A percentile compares a stretch with the other conserved stretches of the same genome.
Conservation (phyloP, 2,113 vertebrate genomes). For the Syngnathus floridae region DNA sequence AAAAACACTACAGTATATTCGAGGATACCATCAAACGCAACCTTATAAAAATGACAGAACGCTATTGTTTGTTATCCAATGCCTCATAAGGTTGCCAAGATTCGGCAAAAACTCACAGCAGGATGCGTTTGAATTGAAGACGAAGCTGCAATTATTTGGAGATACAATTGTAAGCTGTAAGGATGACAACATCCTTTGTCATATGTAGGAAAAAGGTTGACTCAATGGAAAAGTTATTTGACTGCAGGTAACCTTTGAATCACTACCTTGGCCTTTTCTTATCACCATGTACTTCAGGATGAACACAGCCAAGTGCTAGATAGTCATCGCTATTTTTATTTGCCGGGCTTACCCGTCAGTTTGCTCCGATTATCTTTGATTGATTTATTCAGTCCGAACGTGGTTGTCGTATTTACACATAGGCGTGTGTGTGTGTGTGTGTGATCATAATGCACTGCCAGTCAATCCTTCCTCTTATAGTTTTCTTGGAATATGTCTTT, state of each 20-base stretch:
- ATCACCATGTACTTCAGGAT: constrained; percentile 22
- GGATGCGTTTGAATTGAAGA: background rate
- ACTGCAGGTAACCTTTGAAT: constrained; percentile 48
- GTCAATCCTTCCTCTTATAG: background rate
- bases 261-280: constrained; percentile 31
- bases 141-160: background rate
- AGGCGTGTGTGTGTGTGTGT: background rate
- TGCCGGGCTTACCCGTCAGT: constrained; percentile 5
- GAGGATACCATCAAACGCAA: background rate
- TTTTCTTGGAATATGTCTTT: background rate
- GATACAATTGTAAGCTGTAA: background rate
- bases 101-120: background rate
- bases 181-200: background rate
- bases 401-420: background rate
- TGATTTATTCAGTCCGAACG: background rate
- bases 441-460: background rate
- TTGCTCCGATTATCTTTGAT: background rate
- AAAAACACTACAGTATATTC: background rate
- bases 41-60: background rate
- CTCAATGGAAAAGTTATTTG: constrained; percentile 8
- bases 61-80: background rate
- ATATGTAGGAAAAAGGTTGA: background rate
- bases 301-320: constrained; percentile 7
- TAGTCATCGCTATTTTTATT: constrained; percentile 4
- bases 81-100: background rate